phyloP scores from a whole-genome alignment of 2,113 vertebrate species.

The Thunnus maccoyii region DNA sequence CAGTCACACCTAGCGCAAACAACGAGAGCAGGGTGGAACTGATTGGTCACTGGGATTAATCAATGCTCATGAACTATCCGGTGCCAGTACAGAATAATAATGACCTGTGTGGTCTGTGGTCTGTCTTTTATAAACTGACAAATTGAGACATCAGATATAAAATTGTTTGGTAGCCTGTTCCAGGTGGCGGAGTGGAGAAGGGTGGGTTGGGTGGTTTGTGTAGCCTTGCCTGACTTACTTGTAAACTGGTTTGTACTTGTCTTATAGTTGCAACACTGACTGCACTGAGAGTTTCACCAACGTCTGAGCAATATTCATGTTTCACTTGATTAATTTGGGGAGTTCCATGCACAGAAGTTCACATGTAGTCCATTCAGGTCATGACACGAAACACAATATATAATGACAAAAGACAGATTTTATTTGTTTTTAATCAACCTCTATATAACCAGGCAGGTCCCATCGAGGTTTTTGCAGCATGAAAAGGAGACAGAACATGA shows the following conservation, averaged over 20 bases:
- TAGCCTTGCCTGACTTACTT: constrained; percentile 8
- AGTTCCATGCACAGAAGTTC: background rate
- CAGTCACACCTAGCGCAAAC: constrained; percentile 54
- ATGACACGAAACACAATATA: too few species aligned
- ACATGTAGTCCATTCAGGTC: background rate
- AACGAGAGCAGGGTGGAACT: constrained; percentile 37
- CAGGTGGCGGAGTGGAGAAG: background rate
- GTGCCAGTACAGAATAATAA: background rate
- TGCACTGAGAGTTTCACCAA: background rate
- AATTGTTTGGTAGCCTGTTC: background rate
- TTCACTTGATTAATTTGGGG: background rate
- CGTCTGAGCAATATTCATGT: background rate
- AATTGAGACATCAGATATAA: background rate
- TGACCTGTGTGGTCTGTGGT: background rate
- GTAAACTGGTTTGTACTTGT: constrained; percentile 46
- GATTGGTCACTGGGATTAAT: constrained; percentile 13
- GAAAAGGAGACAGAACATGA: background rate
- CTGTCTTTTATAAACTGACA: background rate
- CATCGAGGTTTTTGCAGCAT: background rate
- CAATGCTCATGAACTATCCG: background rate
- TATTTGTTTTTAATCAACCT: background rate
- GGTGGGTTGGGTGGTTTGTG: background rate
- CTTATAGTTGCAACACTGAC: background rate
- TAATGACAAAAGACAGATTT: too few species aligned
- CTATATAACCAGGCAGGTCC: too few species aligned